Evolutionary conservation across 2,888 invertebrate species (phyloP).

Genomic region (Aradus depressus): DNA sequence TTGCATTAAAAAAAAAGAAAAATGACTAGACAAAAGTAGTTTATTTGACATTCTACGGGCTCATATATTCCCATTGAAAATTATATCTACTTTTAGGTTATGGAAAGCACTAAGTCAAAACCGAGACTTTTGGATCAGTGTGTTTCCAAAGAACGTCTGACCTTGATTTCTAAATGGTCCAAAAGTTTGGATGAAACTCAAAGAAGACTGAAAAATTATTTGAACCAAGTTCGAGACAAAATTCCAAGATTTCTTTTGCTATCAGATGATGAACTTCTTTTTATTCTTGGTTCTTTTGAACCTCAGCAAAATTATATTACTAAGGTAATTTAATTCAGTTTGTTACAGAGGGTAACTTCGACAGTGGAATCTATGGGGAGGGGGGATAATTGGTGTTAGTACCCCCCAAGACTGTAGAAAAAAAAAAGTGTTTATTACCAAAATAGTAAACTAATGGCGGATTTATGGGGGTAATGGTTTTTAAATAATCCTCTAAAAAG

Average conservation of each 20-base stretch:
- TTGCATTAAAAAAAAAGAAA: constrained; percentile 83
- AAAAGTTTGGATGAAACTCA: constrained; percentile 76
- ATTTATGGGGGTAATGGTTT: too few species aligned
- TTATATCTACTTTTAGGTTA: constrained; percentile 47
- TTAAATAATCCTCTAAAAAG: too few species aligned
- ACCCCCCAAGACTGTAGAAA: too few species aligned
- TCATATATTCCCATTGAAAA: not conserved
- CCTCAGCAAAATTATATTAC: too few species aligned
- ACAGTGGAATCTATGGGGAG: too few species aligned
- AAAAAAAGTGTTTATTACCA: too few species aligned
- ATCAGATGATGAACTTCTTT: constrained; percentile 82
- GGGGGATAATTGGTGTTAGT: too few species aligned
- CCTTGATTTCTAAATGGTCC: constrained; percentile 62
- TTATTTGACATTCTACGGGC: not conserved
- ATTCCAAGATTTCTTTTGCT: constrained; percentile 91
- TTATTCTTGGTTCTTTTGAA: constrained; percentile 80
- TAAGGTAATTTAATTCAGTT: too few species aligned
- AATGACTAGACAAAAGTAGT: constrained; percentile 58
- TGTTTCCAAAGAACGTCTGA: constrained; percentile 56
- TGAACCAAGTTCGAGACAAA: constrained; percentile 74
- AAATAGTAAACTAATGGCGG: too few species aligned
- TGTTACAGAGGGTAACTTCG: too few species aligned
- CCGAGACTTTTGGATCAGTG: constrained; percentile 73
- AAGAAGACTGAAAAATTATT: constrained; percentile 80
- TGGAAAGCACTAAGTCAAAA: constrained; percentile 70